Base-by-base conservation (phyloP, 2,113 vertebrate species). In the Cinclus mexicanus region DNA sequence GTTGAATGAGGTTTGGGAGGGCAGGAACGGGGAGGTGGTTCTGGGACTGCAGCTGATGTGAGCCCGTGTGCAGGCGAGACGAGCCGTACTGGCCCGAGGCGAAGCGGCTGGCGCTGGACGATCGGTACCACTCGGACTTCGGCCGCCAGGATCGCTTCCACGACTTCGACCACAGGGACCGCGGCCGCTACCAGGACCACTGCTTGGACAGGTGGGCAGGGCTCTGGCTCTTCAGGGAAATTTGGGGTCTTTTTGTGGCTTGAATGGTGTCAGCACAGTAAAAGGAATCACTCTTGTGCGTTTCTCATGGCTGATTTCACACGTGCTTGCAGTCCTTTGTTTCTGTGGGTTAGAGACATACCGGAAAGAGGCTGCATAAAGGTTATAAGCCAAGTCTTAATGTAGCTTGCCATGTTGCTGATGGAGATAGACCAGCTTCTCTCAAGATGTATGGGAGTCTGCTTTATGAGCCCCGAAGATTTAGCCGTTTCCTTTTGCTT, bases 131-230 rank as follows among this genome's bases (percentile, higher is more conserved):
- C 7, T 98, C 98, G 0, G 99, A 99, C 67, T 99, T 99, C 5
- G 92, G 97, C 19, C 98, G 99, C 4, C 98, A 98, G 9, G 99
- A 99, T 1, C 98, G 98, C 56, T 99, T 99, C 96, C 99, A 99
- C 4, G 98, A 99, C 93, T 98, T 99, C 6, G 98, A 99, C 94
- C 99, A 99, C 96, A 81, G 99, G n/a, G 99, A 99, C 14, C 98
- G 99, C 3, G 97, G 98, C 60, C 98, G 99, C 39, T 99, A 98
- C 97, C 98, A 98, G 78, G 99, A 99, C 5, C 98, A 99, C 35
- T 67, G 92, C 31, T 46, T 97, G 29, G 99, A 99, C 97, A 98
- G 99, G 98, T 98, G 1, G 41, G 96, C 24, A 14, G 22, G 24
- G 35, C 19, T 0, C 10, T 15, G 18, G 5, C 47, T 44, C 12